phyloP scores from a whole-genome alignment of 2,797 vertebrate species.

The Chaenodraco wilsoni region DNA sequence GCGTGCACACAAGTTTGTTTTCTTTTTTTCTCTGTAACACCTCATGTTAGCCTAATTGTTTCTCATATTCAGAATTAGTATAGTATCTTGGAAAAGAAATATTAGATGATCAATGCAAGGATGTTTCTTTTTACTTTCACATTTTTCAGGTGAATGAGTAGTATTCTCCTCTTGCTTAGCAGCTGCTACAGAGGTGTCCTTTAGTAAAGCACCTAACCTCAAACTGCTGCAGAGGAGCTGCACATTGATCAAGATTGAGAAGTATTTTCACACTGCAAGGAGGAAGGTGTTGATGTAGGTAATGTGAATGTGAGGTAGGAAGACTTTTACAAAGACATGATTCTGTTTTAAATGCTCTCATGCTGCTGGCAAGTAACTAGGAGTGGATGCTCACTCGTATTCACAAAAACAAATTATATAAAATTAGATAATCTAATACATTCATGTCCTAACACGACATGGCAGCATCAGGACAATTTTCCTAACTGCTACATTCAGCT shows the following conservation, averaged over 20 bases:
- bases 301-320: background rate
- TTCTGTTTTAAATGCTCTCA: background rate
- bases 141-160: background rate
- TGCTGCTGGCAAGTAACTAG: background rate
- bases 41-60: slow-evolving; percentile 15
- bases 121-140: slow-evolving; percentile 4
- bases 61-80: slow-evolving; percentile 8
- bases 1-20: background rate
- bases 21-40: background rate
- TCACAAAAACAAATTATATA: background rate
- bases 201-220: slow-evolving; percentile 4
- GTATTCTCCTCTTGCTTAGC: background rate
- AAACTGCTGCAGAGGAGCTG: background rate
- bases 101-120: background rate
- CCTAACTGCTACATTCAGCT: slow-evolving; percentile 5
- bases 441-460: background rate
- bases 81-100: background rate
- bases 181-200: slow-evolving; percentile 20
- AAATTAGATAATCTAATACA: background rate
- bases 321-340: background rate
- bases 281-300: background rate
- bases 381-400: background rate
- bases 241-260: background rate
- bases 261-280: background rate
- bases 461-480: slow-evolving; percentile 17